These are phyloP conservation scores for Proteles cristata DNA, from an alignment of 2,113 vertebrate genomes.

Conservation along the genomic window DNA sequence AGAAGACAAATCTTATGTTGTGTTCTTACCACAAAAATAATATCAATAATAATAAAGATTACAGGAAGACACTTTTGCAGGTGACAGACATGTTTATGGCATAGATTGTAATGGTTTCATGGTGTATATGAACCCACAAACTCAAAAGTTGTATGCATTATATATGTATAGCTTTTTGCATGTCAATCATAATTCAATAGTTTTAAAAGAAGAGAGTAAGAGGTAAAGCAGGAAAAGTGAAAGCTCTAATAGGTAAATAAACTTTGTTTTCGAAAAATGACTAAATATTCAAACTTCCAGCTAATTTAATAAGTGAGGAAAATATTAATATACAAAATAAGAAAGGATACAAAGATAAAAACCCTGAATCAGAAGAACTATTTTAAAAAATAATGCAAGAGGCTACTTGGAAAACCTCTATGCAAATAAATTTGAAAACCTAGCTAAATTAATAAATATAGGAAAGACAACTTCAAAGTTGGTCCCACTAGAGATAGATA, in stretches of 20 bases:
- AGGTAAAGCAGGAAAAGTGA: neutral
- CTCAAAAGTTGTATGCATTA: neutral
- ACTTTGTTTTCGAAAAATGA: slow-evolving; percentile 8
- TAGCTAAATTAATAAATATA: neutral
- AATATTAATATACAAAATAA: neutral
- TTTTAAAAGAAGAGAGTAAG: neutral
- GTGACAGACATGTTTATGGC: neutral
- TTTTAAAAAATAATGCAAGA: neutral
- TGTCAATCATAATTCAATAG: neutral
- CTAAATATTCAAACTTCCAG: neutral
- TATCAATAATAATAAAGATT: neutral
- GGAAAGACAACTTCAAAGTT: neutral
- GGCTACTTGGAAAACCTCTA: neutral
- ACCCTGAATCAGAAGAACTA: neutral
- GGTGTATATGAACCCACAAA: neutral
- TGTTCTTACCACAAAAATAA: neutral
- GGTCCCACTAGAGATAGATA: neutral
- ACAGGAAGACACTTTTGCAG: neutral
- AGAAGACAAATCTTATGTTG: neutral
- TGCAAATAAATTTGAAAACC: neutral
- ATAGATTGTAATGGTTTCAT: neutral
- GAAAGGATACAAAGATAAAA: neutral
- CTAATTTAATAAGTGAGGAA: neutral
- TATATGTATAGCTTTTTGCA: neutral
- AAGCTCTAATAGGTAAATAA: neutral